Conservation (phyloP, 2,888 invertebrate genomes). For the Caenorhabditis wallacei region DNA sequence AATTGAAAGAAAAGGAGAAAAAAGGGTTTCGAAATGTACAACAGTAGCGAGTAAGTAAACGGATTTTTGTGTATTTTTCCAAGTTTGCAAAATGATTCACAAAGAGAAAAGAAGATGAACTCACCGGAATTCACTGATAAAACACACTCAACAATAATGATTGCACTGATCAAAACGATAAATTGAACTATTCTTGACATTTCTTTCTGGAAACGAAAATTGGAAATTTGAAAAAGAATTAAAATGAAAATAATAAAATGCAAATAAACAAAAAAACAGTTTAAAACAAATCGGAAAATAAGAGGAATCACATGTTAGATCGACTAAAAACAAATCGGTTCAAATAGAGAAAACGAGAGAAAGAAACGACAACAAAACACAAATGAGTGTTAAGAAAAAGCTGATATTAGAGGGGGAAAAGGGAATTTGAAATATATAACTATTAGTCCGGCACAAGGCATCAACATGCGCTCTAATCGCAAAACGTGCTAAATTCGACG, state of each 20-base stretch:
- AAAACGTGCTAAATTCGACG: too few species aligned
- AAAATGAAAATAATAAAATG: slow-evolving; percentile 10
- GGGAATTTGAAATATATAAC: neutral
- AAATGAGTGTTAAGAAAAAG: slow-evolving; percentile 14
- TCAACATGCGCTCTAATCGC: too few species aligned
- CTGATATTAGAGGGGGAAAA: slow-evolving; percentile 8
- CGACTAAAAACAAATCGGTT: slow-evolving; percentile 50
- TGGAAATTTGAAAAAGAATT: slow-evolving; percentile 61
- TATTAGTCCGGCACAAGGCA: too few species aligned
- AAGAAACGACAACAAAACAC: slow-evolving; percentile 39
- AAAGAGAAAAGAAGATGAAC: slow-evolving; percentile 35
- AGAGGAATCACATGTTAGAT: slow-evolving; percentile 35
- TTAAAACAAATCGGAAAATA: neutral
- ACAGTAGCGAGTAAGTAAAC: slow-evolving; percentile 42
- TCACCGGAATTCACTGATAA: slow-evolving; percentile 67
- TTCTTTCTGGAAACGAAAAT: slow-evolving; percentile 55
- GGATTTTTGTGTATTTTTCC: slow-evolving; percentile 3
- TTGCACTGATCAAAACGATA: slow-evolving; percentile 10
- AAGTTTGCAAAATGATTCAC: slow-evolving; percentile 28
- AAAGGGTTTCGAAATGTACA: slow-evolving; percentile 1
- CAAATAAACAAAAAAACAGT: slow-evolving; percentile 13
- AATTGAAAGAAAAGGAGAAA: neutral
- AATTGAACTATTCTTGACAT: slow-evolving; percentile 18
- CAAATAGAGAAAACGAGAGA: slow-evolving; percentile 25
- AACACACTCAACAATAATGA: slow-evolving; percentile 54